A percentile compares a stretch with the other conserved stretches of the same genome.
These are phyloP conservation scores for Meles meles DNA, from an alignment of 2,113 vertebrate genomes.

Conservation along the genomic window DNA sequence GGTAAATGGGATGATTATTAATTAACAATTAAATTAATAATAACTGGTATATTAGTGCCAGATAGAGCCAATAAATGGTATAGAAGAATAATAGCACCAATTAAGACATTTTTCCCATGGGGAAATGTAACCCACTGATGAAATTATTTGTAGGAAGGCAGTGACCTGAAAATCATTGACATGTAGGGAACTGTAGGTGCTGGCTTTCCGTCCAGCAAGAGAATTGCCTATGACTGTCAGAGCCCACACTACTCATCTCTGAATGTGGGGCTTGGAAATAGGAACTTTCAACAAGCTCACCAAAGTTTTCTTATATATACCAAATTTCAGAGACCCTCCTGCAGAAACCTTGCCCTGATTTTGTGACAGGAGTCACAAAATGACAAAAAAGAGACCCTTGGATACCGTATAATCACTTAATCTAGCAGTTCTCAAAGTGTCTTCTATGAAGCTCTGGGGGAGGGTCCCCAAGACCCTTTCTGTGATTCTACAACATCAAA, in stretches of 20 bases:
- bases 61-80: conserved; percentile 22
- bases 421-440: background rate
- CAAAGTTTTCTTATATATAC: background rate
- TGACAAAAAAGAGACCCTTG: background rate
- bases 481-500: background rate
- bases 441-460: too few relatives aligned
- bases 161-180: background rate
- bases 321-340: background rate
- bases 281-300: background rate
- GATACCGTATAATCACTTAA: background rate
- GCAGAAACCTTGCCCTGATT: background rate
- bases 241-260: background rate
- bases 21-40: conserved; percentile 62
- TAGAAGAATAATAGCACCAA: conserved; percentile 10
- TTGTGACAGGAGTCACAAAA: background rate
- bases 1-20: conserved; percentile 43
- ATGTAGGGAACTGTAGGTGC: background rate
- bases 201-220: background rate
- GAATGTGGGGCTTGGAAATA: background rate
- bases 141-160: background rate
- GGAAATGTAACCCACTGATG: background rate
- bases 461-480: background rate
- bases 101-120: background rate
- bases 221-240: background rate
- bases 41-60: background rate